A percentile compares a stretch with the other conserved stretches of the same genome.
Conservation (phyloP, 1,140 invertebrate genomes). For the Drosophila lacertosa region DNA sequence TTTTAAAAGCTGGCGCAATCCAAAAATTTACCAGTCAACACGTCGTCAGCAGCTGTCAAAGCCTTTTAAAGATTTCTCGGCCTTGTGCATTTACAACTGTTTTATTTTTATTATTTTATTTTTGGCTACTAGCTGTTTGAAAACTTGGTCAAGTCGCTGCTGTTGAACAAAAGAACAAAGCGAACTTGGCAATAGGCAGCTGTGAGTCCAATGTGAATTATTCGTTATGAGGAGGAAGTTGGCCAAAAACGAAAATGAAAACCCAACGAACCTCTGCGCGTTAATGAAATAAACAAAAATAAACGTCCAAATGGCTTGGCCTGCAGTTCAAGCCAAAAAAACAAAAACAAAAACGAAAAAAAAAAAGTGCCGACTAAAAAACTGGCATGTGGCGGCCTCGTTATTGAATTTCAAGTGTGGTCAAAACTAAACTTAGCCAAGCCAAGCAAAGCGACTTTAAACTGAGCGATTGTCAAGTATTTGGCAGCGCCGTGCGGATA, state of each 20-base stretch:
- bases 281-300: slow-evolving; percentile 4
- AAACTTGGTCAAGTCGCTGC: slow-evolving; percentile 38
- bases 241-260: slow-evolving; percentile 38
- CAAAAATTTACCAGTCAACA: not conserved
- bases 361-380: not conserved
- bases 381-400: slow-evolving; percentile 58
- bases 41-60: not conserved
- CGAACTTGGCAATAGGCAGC: slow-evolving; percentile 4
- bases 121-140: slow-evolving; percentile 3
- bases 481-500: not conserved
- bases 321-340: slow-evolving; percentile 27
- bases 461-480: slow-evolving; percentile 19
- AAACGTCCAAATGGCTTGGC: slow-evolving; percentile 11
- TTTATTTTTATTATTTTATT: too few species aligned
- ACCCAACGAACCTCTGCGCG: not conserved
- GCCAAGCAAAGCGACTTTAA: slow-evolving; percentile 5
- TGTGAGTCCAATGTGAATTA: not conserved
- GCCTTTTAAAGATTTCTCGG: not conserved
- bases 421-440: slow-evolving; percentile 23
- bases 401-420: slow-evolving; percentile 73
- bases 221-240: slow-evolving; percentile 28
- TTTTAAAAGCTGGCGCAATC: not conserved
- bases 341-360: slow-evolving; percentile 3
- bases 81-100: not conserved
- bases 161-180: slow-evolving; percentile 4